A percentile compares a stretch with the other conserved stretches of the same genome.
phyloP scores from a whole-genome alignment of 53 echinoderm and acorn worm species.

The Holothuria scabra region DNA sequence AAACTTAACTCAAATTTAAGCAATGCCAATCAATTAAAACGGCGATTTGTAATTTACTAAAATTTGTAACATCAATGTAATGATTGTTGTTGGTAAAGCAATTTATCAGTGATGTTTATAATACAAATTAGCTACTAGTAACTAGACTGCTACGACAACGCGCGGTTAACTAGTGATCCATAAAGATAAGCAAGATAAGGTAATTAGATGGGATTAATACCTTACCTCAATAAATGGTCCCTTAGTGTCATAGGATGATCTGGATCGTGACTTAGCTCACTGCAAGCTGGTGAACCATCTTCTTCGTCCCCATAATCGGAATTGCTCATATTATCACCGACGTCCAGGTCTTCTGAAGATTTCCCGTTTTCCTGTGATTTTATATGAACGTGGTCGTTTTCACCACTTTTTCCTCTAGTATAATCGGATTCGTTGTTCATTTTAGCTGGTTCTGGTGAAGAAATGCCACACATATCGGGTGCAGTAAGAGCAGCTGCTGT shows the following conservation, averaged over 20 bases:
- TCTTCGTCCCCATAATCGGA: slow-evolving; percentile 55
- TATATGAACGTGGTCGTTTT: slow-evolving; percentile 10
- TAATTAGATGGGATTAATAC: slow-evolving; percentile 20
- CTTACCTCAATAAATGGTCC: slow-evolving; percentile 75
- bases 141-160: too few species aligned
- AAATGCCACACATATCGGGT: slow-evolving; percentile 36
- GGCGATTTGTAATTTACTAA: too few species aligned
- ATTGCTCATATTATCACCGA: slow-evolving; percentile 57
- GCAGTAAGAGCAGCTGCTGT: slow-evolving; percentile 28
- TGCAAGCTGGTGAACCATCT: slow-evolving; percentile 40
- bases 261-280: slow-evolving; percentile 46
- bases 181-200: slow-evolving; percentile 16
- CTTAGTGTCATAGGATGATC: slow-evolving; percentile 60
- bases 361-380: slow-evolving; percentile 35
- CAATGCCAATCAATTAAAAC: too few species aligned
- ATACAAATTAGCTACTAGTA: too few species aligned
- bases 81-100: too few species aligned
- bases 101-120: too few species aligned
- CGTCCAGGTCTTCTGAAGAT: slow-evolving; percentile 2
- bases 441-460: slow-evolving; percentile 47
- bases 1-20: too few species aligned
- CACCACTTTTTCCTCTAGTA: neutral
- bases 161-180: slow-evolving; percentile 31
- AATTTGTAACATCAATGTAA: too few species aligned
- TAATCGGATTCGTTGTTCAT: slow-evolving; percentile 36